Evolutionary conservation across 1,140 invertebrate genomes (phyloP).

Genomic region (Drosophila triauraria): DNA sequence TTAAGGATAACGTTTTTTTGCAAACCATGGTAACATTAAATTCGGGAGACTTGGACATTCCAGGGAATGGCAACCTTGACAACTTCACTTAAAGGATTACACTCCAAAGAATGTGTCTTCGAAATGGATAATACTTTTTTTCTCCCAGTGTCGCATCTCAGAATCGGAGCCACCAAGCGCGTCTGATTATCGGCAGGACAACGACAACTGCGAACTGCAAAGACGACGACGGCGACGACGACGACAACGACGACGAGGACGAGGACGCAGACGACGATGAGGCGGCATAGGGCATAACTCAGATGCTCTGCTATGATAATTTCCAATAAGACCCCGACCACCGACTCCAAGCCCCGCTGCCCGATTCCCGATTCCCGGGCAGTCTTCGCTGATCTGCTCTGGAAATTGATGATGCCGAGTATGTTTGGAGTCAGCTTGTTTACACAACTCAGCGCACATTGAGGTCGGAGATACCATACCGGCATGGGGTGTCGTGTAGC

Average conservation of each 20-base stretch:
- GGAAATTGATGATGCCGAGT: constrained; percentile 81
- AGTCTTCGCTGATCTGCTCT: constrained; percentile 35
- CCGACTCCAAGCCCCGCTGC: background rate
- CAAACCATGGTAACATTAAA: too few relatives aligned
- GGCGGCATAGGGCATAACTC: constrained; percentile 79
- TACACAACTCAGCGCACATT: constrained; percentile 84
- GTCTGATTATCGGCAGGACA: constrained; percentile 82
- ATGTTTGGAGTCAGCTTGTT: constrained; percentile 84
- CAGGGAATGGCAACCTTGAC: too few relatives aligned
- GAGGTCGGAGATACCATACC: constrained; percentile 61
- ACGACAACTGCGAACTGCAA: constrained; percentile 46
- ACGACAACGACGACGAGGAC: constrained; percentile 21
- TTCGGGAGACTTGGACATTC: background rate
- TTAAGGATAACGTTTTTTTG: too few relatives aligned
- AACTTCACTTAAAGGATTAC: background rate
- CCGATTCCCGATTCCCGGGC: background rate
- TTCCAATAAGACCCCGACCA: constrained; percentile 66
- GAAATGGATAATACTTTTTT: too few relatives aligned
- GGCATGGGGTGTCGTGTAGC: constrained; percentile 47
- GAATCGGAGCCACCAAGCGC: constrained; percentile 75
- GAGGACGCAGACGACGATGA: constrained; percentile 25
- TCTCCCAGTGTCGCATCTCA: constrained; percentile 29
- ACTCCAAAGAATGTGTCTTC: background rate
- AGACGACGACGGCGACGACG: constrained; percentile 28
- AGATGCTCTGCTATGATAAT: constrained; percentile 84